Evolutionary conservation across 2,888 invertebrate genomes (phyloP).

Genomic region (Drosophila peninsularis): DNA sequence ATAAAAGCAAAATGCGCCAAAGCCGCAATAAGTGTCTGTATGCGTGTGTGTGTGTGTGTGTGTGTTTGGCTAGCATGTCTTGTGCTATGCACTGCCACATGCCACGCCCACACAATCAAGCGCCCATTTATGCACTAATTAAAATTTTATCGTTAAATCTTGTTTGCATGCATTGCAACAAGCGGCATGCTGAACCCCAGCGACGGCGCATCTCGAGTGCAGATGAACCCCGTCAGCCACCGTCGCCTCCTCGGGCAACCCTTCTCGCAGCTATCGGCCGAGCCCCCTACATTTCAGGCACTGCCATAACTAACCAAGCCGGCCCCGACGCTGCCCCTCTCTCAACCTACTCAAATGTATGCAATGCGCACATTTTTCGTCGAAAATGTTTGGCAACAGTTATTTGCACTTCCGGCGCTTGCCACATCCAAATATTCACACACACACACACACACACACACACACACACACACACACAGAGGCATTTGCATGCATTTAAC

Average conservation of each 20-base stretch:
- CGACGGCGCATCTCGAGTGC: slow-evolving; percentile 26
- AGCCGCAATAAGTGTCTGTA: slow-evolving; percentile 61
- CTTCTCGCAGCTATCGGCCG: neutral
- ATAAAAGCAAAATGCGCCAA: slow-evolving; percentile 69
- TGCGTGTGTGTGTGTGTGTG: slow-evolving; percentile 18
- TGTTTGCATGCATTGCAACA: slow-evolving; percentile 78
- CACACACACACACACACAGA: slow-evolving; percentile 15
- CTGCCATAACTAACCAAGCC: slow-evolving; percentile 13
- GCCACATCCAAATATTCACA: slow-evolving; percentile 29
- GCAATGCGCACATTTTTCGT: slow-evolving; percentile 73
- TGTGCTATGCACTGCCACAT: slow-evolving; percentile 58
- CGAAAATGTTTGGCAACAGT: slow-evolving; percentile 77
- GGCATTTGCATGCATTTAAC: slow-evolving; percentile 66
- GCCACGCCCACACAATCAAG: slow-evolving; percentile 78
- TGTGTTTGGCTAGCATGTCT: slow-evolving; percentile 38
- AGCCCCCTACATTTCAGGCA: neutral
- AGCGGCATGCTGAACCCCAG: slow-evolving; percentile 52
- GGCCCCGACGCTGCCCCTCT: slow-evolving; percentile 1
- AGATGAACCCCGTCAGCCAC: neutral
- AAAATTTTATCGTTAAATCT: slow-evolving; percentile 81
- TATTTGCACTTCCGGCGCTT: slow-evolving; percentile 71
- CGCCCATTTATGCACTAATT: slow-evolving; percentile 80
- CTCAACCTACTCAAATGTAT: slow-evolving; percentile 40
- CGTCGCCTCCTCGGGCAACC: neutral
- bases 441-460: slow-evolving; percentile 2